Evolutionary conservation across 2,888 invertebrate genomes (phyloP).

Genomic region (Drosophila villosipedis): DNA sequence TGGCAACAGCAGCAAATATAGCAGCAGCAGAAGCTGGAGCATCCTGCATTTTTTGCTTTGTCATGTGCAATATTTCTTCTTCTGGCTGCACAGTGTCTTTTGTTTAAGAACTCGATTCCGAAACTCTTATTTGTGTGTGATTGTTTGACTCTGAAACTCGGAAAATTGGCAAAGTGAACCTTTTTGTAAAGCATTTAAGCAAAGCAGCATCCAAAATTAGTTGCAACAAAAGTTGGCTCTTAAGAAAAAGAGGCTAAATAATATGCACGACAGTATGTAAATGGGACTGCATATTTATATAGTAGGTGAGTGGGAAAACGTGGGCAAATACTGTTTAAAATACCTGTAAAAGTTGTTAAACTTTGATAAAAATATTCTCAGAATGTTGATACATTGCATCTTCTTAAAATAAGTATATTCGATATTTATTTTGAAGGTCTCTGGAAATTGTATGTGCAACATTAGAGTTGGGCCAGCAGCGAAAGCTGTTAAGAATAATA

Average conservation of each 20-base stretch:
- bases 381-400: neutral
- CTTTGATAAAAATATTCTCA: neutral
- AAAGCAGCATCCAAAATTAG: constrained; percentile 39
- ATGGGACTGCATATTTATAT: neutral
- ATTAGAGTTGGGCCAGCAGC: neutral
- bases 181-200: constrained; percentile 32
- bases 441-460: neutral
- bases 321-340: neutral
- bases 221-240: constrained; percentile 35
- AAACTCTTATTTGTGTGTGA: constrained; percentile 5
- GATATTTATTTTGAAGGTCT: neutral
- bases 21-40: constrained; percentile 48
- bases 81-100: constrained; percentile 34
- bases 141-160: constrained; percentile 11
- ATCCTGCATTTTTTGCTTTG: constrained; percentile 68
- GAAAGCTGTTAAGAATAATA: neutral
- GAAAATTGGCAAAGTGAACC: constrained; percentile 5
- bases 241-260: neutral
- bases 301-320: neutral
- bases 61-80: constrained; percentile 72
- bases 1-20: constrained; percentile 46
- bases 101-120: constrained; percentile 39
- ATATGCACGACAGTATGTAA: neutral
- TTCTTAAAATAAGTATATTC: neutral
- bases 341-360: neutral